Base-by-base conservation (phyloP, 2,888 invertebrate species). In the Agonopterix heracliana region DNA sequence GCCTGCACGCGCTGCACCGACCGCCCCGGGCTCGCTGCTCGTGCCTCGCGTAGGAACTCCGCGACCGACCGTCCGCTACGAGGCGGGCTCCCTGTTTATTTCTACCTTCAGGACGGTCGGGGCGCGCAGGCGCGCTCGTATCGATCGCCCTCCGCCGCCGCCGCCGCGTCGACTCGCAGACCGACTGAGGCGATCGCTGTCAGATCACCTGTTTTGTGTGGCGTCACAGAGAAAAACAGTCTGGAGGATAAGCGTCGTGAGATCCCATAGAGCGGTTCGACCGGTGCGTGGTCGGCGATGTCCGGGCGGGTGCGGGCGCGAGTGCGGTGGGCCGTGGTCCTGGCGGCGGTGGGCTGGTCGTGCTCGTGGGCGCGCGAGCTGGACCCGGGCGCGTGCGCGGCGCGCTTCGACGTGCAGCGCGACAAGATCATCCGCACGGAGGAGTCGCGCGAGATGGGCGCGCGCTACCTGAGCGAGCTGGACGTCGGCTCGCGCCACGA, bases 371-470 rank as follows among this genome's bases (percentile, higher is more conserved):
- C 80, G 62, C 81, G 78, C 56, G 92, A 92, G 64, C 87, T 91
- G 57, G 91, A 92, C 74, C 88, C 92, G 52, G 91, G 91, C 59
- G 91, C 90, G 66, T 95, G 95, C 82, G 89, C 92, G 64, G 90
- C 93, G 61, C 93, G 92, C 68, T 97, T 96, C 78, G 95, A 95
- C 80, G 92, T 97, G 57, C 95, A 95, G 80, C 91, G 91, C 66
- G 95, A 96, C 81, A 96, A 96, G 76, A 97, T 97, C 66, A 97
- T 97, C 69, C 91, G 96, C 67, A 96, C 96, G 1, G 94, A 95
- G 69, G 97, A 97, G 78, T 97, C 97, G 0, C 92, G 93, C 67
- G 93, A 93, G 47, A 93, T 96, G 91, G 97, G 97, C 48, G 97
- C 97, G 47, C 94, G 94, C 71, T 97, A 95, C 82, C 86, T 97